A percentile compares a stretch with the other conserved stretches of the same genome.
phyloP scores from a whole-genome alignment of 2,797 vertebrate species.

The Platyrinchus mystaceus region DNA sequence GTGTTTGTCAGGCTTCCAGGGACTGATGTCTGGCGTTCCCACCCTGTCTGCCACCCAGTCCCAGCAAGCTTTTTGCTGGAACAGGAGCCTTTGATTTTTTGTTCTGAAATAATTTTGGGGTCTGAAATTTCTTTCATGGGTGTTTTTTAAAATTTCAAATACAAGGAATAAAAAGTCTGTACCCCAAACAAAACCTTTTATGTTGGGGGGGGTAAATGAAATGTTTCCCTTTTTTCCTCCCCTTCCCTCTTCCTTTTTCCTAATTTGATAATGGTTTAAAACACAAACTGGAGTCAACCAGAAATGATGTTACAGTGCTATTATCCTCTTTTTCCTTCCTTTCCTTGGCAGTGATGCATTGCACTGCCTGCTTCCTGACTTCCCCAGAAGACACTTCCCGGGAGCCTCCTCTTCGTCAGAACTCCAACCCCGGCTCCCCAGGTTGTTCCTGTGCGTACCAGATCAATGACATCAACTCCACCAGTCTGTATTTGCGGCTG shows the following conservation, averaged over 20 bases:
- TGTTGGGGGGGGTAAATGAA: not conserved
- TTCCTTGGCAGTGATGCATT: not conserved
- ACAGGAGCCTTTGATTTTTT: constrained; percentile 37
- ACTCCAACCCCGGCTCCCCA: not conserved
- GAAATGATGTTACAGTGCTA: not conserved
- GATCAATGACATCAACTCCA: constrained; percentile 36
- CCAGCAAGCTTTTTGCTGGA: constrained; percentile 23
- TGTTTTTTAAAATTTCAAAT: not conserved
- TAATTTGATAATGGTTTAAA: not conserved
- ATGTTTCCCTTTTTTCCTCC: not conserved
- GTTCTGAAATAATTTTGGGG: constrained; percentile 28
- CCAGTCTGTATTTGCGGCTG: constrained; percentile 32
- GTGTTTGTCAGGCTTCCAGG: constrained; percentile 61
- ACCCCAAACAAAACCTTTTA: not conserved
- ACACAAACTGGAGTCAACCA: not conserved
- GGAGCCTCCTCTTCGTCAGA: not conserved
- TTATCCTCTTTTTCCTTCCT: not conserved
- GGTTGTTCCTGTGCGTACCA: constrained; percentile 15
- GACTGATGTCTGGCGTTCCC: constrained; percentile 59
- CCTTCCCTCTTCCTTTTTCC: not conserved
- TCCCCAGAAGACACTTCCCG: not conserved
- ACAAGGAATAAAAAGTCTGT: not conserved
- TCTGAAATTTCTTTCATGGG: not conserved
- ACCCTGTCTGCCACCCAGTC: constrained; percentile 65
- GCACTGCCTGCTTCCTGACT: not conserved